Evolutionary conservation across 1,140 invertebrate species (phyloP), one percentile per base, ranked within the genome.

Genomic region (Fopius arisanus): DNA sequence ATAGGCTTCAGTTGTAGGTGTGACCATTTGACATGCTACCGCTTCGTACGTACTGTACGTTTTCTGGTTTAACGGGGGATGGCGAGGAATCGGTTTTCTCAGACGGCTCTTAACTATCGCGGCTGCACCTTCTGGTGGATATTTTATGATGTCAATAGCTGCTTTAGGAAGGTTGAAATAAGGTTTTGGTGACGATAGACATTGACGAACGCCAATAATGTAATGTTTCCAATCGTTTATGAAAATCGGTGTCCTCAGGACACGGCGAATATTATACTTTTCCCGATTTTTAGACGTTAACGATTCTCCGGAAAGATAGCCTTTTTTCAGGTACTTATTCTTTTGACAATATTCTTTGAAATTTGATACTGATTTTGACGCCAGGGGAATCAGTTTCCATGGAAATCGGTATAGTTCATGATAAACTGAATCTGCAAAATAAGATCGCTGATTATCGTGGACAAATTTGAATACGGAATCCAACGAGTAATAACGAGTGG

Each of bases 21-120:
- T 14, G 0, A 67, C 23, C 0, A 59, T 43, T 48, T 51, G 74
- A 67, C 81, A 82, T 12, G 78, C n/a, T 0, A 77, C 26, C 6
- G 43, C 63, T 5, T 80, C 54, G 23, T 75, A 33, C 23, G 72
- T 66, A 29, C 26, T 72, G 41, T 41, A 73, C 16, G n/a, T 14
- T 2, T 2, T 7, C 0, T 37, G 37, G 0, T 28, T 28, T 21
- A 31, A 14, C 6, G 1, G 14, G n/a, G 70, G 62, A 62, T 59
- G 9, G 14, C 66, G 69, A 5, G 75, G 75, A 10, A 76, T 19
- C 0, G 51, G n/a, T 67, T 62, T 76, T 21, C 7, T 29, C 7
- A 76, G 43, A 14, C 71, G 71, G 21, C 3, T 21, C 12, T 9
- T 66, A 0, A 59, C 12, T 2, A 54, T 72, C 23, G 28, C 66